Evolutionary conservation across 1,140 invertebrate species (phyloP).

Genomic region (silkworm (Bombyx mori)): DNA sequence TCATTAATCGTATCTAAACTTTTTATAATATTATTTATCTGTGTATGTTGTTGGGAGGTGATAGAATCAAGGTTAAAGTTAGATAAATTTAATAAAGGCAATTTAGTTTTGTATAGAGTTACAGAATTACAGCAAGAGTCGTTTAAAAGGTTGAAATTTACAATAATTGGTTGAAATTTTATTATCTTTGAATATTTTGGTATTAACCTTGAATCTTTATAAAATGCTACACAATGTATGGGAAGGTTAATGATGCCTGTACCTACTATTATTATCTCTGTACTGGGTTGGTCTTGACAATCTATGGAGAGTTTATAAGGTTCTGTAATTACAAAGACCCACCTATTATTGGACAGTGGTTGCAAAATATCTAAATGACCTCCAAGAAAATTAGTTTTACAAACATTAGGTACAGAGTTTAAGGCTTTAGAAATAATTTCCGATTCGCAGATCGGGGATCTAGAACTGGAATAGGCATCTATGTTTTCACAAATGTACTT

Average conservation of each 20-base stretch:
- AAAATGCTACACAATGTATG: conserved; percentile 6
- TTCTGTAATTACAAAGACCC: conserved; percentile 10
- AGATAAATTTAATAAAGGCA: too few relatives aligned
- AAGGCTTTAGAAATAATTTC: conserved; percentile 1
- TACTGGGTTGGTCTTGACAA: conserved; percentile 1
- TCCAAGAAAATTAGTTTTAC: conserved; percentile 8
- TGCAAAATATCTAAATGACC: conserved; percentile 9
- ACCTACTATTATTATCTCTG: conserved; percentile 6
- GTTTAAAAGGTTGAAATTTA: conserved; percentile 9
- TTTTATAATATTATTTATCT: too few relatives aligned
- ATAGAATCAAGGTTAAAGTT: too few relatives aligned
- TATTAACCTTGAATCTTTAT: conserved; percentile 10
- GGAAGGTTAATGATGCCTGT: conserved; percentile 6
- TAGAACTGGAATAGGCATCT: conserved; percentile 4
- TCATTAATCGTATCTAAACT: too few relatives aligned
- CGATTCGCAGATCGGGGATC: conserved; percentile 1
- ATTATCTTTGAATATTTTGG: conserved; percentile 5
- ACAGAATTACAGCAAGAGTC: conserved; percentile 8
- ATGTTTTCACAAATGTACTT: conserved; percentile 5
- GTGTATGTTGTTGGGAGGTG: too few relatives aligned
- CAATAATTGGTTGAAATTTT: conserved; percentile 4
- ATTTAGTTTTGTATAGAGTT: background rate
- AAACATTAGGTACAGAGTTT: conserved; percentile 3
- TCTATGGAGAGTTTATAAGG: conserved; percentile 8
- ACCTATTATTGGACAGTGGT: background rate